Percentiles rank a stretch among this genome's conserved stretches.
Evolutionary conservation across 2,797 vertebrate species (phyloP).

Genomic region (Sphaeramia orbicularis): DNA sequence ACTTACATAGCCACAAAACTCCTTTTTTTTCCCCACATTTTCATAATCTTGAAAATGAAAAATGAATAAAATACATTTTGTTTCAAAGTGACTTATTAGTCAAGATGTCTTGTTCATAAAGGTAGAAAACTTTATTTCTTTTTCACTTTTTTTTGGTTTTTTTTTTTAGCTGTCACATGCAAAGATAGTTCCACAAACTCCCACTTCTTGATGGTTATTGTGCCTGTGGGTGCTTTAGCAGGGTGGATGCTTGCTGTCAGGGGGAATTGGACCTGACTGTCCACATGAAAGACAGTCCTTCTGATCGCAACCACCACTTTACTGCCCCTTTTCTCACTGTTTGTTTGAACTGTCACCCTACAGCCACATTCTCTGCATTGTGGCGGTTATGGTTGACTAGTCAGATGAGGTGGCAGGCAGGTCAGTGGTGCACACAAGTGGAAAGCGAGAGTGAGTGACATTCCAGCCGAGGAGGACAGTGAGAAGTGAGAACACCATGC

Average conservation of each 20-base stretch:
- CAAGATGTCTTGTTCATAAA: too few species aligned
- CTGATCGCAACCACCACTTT: constrained; percentile 22
- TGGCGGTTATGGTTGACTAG: constrained; percentile 26
- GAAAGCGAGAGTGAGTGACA: constrained; percentile 61
- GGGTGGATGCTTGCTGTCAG: constrained; percentile 8
- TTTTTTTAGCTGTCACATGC: background rate
- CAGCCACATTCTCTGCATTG: constrained; percentile 35
- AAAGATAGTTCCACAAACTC: background rate
- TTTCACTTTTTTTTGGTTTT: too few species aligned
- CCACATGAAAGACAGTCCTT: background rate
- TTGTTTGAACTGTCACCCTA: constrained; percentile 52
- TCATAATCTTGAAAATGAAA: too few species aligned
- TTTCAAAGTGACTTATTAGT: too few species aligned
- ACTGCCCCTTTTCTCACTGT: constrained; percentile 31
- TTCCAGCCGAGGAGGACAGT: constrained; percentile 34
- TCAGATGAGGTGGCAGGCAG: constrained; percentile 28
- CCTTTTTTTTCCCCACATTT: too few species aligned
- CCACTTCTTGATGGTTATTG: background rate
- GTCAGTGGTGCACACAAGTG: constrained; percentile 39
- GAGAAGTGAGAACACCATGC: constrained; percentile 28
- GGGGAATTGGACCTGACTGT: constrained; percentile 9
- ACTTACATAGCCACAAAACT: too few species aligned
- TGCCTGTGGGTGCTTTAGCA: background rate
- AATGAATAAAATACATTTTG: too few species aligned
- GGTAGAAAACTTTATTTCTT: too few species aligned